These are phyloP conservation scores for Danio jaintianensis DNA, from an alignment of 2,797 vertebrate species.

Conservation along the genomic window DNA sequence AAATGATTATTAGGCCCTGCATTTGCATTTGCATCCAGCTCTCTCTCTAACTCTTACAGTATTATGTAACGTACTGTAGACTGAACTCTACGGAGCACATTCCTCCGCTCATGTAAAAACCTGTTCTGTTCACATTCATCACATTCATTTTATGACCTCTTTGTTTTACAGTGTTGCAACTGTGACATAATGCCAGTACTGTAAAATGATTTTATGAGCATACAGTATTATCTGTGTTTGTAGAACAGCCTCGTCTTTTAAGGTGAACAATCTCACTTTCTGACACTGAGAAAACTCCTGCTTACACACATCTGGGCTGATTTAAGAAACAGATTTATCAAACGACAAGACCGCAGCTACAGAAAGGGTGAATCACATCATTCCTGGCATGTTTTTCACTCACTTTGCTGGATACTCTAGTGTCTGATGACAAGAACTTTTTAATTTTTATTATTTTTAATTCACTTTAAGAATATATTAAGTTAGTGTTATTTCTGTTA, in stretches of 20 bases:
- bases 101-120: conserved; percentile 9
- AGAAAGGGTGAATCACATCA: no score
- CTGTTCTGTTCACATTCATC: not conserved
- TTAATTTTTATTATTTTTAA: no score
- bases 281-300: not conserved
- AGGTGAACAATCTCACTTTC: not conserved
- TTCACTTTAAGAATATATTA: no score
- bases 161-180: not conserved
- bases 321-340: no score
- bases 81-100: not conserved
- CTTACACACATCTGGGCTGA: not conserved
- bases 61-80: not conserved
- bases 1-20: not conserved
- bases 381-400: no score
- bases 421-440: no score
- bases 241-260: not conserved
- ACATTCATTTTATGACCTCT: not conserved
- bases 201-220: not conserved
- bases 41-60: not conserved
- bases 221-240: not conserved
- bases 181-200: not conserved
- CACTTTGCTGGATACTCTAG: no score
- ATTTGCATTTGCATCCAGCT: not conserved
- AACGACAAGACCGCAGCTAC: no score
- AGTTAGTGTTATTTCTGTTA: no score